Evolutionary conservation across 2,113 vertebrate genomes (phyloP).

Genomic region (Colius striatus): DNA sequence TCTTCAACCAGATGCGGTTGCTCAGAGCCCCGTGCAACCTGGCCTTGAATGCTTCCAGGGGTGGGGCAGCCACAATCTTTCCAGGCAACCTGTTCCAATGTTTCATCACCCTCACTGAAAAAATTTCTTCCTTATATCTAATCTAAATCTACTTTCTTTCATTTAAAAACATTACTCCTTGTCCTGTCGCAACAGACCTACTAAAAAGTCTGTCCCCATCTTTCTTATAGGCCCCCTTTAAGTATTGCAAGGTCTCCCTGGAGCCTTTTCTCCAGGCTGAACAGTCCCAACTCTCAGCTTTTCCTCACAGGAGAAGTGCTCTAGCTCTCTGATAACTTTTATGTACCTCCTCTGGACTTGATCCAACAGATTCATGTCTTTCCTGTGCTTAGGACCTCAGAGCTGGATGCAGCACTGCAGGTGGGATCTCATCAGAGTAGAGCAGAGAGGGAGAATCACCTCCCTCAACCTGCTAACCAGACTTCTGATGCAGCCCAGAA

Average conservation of each 20-base stretch:
- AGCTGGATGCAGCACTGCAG: not conserved
- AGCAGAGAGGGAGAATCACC: not conserved
- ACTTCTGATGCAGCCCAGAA: not conserved
- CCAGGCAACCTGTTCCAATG: not conserved
- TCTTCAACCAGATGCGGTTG: not conserved
- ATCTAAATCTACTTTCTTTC: not conserved
- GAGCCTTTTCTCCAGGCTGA: not conserved
- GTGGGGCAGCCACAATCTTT: not conserved
- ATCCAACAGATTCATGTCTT: not conserved
- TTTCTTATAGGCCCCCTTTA: not conserved
- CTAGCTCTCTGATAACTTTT: too few relatives aligned
- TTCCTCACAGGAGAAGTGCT: not conserved
- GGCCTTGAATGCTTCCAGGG: not conserved
- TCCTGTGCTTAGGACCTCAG: not conserved
- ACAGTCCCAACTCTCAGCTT: not conserved
- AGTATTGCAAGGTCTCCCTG: not conserved
- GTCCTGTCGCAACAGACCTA: not conserved
- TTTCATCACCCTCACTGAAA: not conserved
- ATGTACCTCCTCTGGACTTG: not conserved
- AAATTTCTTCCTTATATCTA: not conserved
- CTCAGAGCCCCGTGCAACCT: not conserved
- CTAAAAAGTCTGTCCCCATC: not conserved
- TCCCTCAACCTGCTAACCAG: not conserved
- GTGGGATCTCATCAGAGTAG: not conserved
- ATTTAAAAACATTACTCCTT: not conserved